phyloP scores from a whole-genome alignment of 2,113 vertebrate genomes.

The Thinocorus orbignyianus region DNA sequence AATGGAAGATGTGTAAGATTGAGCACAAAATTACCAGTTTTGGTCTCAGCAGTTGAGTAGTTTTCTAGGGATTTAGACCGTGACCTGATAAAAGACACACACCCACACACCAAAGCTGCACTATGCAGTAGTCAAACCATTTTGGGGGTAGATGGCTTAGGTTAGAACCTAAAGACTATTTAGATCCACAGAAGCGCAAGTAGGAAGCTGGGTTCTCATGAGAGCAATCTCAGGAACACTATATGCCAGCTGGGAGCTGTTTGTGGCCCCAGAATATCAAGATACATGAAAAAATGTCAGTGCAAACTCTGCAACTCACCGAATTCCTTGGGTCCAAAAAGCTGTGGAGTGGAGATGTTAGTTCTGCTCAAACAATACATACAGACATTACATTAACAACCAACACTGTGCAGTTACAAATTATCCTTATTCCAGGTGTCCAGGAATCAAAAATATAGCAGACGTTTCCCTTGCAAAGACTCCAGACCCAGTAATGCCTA shows the following conservation, averaged over 20 bases:
- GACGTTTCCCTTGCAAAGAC: not conserved
- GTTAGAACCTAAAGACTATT: not conserved
- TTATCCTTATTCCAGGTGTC: not conserved
- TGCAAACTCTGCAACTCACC: not conserved
- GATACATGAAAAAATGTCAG: not conserved
- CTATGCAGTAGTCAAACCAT: not conserved
- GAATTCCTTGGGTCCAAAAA: not conserved
- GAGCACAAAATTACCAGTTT: not conserved
- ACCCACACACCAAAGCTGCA: not conserved
- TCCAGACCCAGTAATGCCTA: not conserved
- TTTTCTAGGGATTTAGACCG: not conserved
- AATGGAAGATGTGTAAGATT: not conserved
- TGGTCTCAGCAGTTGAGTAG: not conserved
- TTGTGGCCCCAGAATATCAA: not conserved
- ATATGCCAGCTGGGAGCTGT: not conserved
- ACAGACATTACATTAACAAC: not conserved
- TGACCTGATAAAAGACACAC: not conserved
- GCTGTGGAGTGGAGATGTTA: not conserved
- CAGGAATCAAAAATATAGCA: not conserved
- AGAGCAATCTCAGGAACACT: not conserved
- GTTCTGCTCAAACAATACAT: not conserved
- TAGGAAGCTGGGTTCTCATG: not conserved
- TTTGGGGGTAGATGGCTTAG: not conserved
- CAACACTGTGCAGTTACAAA: not conserved
- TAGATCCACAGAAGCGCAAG: not conserved